Base-by-base conservation (phyloP, 2,113 vertebrate genomes). In the Euleptes europaea region DNA sequence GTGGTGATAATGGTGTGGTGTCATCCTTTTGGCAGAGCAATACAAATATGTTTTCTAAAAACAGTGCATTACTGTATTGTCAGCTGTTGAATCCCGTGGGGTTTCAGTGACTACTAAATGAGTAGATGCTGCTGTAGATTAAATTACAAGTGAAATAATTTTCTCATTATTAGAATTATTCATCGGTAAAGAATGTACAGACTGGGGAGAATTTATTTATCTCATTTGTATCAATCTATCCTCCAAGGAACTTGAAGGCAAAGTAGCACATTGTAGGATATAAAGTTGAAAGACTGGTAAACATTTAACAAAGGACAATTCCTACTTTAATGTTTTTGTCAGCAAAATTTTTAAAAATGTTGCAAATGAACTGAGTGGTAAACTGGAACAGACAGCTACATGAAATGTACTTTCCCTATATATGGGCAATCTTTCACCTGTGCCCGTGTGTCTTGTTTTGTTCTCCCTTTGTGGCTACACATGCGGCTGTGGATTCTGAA, bases 301-400 rank as follows among this genome's bases (percentile, higher is more conserved):
- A 35, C 2, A 2, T 88, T 89, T 83, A 79, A 38, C 28, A 86
- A 84, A 84, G 80, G n/a, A 65, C 2, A 81, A 9, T 5, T 92
- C 77, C n/a, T 76, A 23, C 31, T 33, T 23, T 28, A 40, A 0
- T n/a, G 31, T 65, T 63, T 19, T 23, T 77, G 38, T 54, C 84
- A 60, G 8, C 13, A 54, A 38, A 40, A 89, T 85, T 89, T 23
- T 73, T 40, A 40, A 49, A 38, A 65, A 71, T 35, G 1, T 5
- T 89, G 87, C 51, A 83, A 82, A 85, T 79, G 11, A 71, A 49
- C 33, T 1, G 69, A 72, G 3, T 66, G 86, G 63, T 12, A 31
- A 19, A 70, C 31, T 35, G 69, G 14, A 44, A 60, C 9, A 21
- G 40, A 78, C 65, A 65, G 51, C n/a, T 19, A 26, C 21, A 33